Base-by-base conservation (phyloP, 2,113 vertebrate species). In the Apteryx mantelli region DNA sequence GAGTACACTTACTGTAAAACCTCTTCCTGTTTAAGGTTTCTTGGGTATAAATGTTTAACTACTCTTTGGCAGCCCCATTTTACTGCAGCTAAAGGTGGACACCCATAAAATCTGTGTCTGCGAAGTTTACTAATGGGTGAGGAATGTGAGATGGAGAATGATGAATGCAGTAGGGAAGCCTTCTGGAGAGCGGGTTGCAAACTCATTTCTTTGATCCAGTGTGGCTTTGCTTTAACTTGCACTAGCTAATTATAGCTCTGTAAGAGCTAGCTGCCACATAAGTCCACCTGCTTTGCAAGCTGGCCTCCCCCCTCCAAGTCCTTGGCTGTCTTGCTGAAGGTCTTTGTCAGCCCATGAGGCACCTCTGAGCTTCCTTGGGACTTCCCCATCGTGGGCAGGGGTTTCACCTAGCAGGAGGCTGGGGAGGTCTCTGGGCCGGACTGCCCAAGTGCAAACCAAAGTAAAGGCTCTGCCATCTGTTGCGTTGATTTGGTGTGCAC, bases 131-230 rank as follows among this genome's bases (percentile, higher is more conserved):
- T 0, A 42, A 17, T 13, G 18, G 7, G 2, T 36, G 53, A 80
- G 38, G 16, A 5, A 4, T 52, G 52, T 68, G 60, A 0, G 0
- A 2, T 38, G 44, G 56, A 69, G 36, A 15, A 13, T 3, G 19
- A 30, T 19, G 34, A 70, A 36, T 1, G 0, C 78, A 91, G 26
- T 0, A 69, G 25, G 66, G 1, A 50, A 21, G 21, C 24, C 26
- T 16, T 34, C 68, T 81, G 83, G 26, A 95, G 8, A 70, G 21
- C 34, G 75, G n/a, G 88, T 40, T 83, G 55, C 20, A 11, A 7
- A 10, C 46, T 66, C 40, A 7, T 19, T 74, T 30, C 53, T 86
- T 10, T 64, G 20, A 91, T 30, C 26, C 73, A 64, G 12, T 1
- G 6, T 26, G 22, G 48, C 14, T 50, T 32, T 75, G 12, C 26